Evolutionary conservation across 53 echinoderm and acorn worm genomes (phyloP).

Genomic region (Paelopatides confundens): DNA sequence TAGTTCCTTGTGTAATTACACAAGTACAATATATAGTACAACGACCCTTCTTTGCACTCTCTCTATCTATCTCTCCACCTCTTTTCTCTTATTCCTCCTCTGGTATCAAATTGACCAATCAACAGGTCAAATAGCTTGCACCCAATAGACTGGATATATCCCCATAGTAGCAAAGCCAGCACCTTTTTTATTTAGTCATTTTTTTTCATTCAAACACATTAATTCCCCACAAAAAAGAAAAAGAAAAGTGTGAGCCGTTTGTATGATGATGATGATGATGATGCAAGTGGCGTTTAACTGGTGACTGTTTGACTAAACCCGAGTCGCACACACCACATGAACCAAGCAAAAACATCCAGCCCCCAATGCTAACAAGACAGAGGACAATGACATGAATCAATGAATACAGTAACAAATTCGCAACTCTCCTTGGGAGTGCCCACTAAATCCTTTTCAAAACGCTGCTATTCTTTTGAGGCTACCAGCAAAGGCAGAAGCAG

Average conservation of each 20-base stretch:
- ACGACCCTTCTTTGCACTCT: background rate
- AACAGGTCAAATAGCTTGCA: background rate
- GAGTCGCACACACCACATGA: background rate
- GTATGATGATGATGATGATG: too few relatives aligned
- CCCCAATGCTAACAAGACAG: constrained; percentile 31
- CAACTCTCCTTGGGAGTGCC: constrained; percentile 42
- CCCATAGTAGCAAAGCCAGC: background rate
- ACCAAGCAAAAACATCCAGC: background rate
- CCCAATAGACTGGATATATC: too few relatives aligned
- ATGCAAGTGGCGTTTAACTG: too few relatives aligned
- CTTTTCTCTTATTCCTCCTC: background rate
- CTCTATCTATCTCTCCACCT: background rate
- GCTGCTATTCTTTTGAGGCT: constrained; percentile 9
- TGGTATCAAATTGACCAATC: background rate
- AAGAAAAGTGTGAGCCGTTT: background rate
- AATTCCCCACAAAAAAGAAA: background rate
- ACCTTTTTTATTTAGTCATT: background rate
- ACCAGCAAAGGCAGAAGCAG: background rate
- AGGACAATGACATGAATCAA: constrained; percentile 40
- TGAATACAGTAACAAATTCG: constrained; percentile 44
- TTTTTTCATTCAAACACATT: background rate
- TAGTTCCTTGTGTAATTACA: background rate
- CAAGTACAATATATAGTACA: background rate
- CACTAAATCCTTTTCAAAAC: constrained; percentile 42
- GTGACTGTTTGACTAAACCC: background rate